Conservation (phyloP, 2,113 vertebrate genomes). For the Maccullochella peelii region DNA sequence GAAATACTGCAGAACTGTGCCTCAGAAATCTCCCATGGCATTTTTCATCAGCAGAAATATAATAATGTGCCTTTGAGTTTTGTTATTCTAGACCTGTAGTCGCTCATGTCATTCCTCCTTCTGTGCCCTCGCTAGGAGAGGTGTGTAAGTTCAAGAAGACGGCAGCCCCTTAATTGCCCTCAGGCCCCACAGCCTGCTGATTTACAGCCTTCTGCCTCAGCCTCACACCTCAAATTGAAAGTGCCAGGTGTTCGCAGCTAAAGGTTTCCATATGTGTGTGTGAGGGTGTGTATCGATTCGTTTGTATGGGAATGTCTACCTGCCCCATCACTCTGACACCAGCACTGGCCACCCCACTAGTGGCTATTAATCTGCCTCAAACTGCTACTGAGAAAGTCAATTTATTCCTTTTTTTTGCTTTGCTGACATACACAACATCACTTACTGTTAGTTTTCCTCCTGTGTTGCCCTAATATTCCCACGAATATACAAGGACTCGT, state of each 20-base stretch:
- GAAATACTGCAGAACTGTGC: background rate
- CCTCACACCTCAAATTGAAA: conserved; percentile 29
- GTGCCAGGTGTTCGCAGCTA: conserved; percentile 59
- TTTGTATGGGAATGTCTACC: background rate
- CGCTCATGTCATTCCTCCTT: conserved; percentile 20
- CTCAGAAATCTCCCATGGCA: conserved; percentile 10
- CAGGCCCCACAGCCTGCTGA: conserved; percentile 34
- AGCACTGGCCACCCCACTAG: background rate
- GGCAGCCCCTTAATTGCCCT: conserved; percentile 24
- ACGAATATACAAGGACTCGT: background rate
- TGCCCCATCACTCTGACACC: conserved; percentile 8
- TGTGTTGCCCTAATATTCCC: background rate
- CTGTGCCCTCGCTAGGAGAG: conserved; percentile 21
- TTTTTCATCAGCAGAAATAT: conserved; percentile 12
- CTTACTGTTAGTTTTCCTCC: background rate
- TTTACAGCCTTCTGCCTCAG: conserved; percentile 56
- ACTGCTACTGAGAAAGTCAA: background rate
- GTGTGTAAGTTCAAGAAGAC: conserved; percentile 43
- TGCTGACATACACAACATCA: background rate
- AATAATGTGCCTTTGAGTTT: conserved; percentile 9
- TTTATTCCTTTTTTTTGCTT: background rate
- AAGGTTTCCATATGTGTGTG: conserved; percentile 20
- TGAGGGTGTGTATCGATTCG: background rate
- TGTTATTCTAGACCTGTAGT: conserved; percentile 27
- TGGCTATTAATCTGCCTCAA: background rate